phyloP scores from a whole-genome alignment of 1,140 invertebrate genomes.

The Lucilia cuprina region DNA sequence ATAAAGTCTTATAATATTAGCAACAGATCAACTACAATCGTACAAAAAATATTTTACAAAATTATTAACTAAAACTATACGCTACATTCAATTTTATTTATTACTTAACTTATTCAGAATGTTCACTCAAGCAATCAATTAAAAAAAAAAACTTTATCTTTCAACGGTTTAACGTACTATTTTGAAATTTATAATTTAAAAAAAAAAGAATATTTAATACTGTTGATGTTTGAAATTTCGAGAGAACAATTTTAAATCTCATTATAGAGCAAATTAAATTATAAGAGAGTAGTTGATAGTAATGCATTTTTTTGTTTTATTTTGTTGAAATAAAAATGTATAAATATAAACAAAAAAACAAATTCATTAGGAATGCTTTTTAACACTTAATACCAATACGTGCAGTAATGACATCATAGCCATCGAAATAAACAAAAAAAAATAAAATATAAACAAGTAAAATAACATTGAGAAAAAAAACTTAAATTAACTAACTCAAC shows the following conservation, averaged over 20 bases:
- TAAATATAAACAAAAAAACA: background rate
- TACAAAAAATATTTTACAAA: background rate
- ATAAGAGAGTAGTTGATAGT: background rate
- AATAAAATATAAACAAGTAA: background rate
- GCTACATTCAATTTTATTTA: background rate
- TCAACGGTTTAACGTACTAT: background rate
- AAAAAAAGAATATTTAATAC: background rate
- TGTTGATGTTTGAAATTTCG: background rate
- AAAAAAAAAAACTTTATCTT: background rate
- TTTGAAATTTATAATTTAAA: background rate
- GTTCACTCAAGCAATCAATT: background rate
- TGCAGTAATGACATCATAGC: background rate
- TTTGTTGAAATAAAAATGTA: background rate
- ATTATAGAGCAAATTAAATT: background rate
- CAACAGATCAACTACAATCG: background rate
- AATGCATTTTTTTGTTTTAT: background rate
- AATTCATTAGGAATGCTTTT: background rate
- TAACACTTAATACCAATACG: background rate
- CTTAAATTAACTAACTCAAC: background rate
- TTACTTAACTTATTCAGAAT: background rate
- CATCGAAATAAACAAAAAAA: background rate
- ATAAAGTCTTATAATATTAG: background rate
- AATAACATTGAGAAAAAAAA: background rate
- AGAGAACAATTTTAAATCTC: background rate
- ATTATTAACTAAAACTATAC: background rate